Percentiles rank a stretch among this genome's conserved stretches.
Conservation (phyloP, 2,113 vertebrate genomes). For the Ancistrus triradiatus region DNA sequence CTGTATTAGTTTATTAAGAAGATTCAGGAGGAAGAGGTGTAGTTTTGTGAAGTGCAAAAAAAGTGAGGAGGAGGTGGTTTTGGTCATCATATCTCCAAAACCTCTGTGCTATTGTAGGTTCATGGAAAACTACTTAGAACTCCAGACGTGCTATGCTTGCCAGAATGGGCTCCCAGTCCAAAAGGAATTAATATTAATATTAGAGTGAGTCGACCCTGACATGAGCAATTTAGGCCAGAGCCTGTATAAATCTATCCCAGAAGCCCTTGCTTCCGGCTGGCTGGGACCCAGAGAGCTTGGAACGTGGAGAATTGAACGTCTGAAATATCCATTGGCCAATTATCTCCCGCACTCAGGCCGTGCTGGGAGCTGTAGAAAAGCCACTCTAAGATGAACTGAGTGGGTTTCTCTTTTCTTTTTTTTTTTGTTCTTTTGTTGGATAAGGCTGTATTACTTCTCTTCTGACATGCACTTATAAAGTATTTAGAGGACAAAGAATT, state of each 20-base stretch:
- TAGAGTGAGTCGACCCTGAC: slow-evolving; percentile 62
- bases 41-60: slow-evolving; percentile 30
- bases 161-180: slow-evolving; percentile 59
- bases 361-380: slow-evolving; percentile 42
- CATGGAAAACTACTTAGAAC: slow-evolving; percentile 67
- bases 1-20: no score
- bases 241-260: slow-evolving; percentile 67
- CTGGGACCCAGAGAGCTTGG: slow-evolving; percentile 51
- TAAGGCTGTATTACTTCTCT: slow-evolving; percentile 19
- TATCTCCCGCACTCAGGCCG: slow-evolving; percentile 35
- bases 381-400: slow-evolving; percentile 29
- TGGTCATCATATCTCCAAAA: slow-evolving; percentile 65
- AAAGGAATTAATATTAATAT: slow-evolving; percentile 70
- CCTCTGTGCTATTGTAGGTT: slow-evolving; percentile 60
- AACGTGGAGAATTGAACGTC: slow-evolving; percentile 37
- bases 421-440: slow-evolving; percentile 27
- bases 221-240: slow-evolving; percentile 64
- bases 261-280: slow-evolving; percentile 58
- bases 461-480: slow-evolving; percentile 44
- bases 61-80: slow-evolving; percentile 51
- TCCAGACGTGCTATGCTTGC: slow-evolving; percentile 59
- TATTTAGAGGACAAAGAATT: slow-evolving; percentile 43
- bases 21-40: slow-evolving; percentile 31
- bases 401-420: slow-evolving; percentile 14
- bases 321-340: slow-evolving; percentile 57